Evolutionary conservation across 2,888 invertebrate species (phyloP).

Genomic region (Julus scandinavius): DNA sequence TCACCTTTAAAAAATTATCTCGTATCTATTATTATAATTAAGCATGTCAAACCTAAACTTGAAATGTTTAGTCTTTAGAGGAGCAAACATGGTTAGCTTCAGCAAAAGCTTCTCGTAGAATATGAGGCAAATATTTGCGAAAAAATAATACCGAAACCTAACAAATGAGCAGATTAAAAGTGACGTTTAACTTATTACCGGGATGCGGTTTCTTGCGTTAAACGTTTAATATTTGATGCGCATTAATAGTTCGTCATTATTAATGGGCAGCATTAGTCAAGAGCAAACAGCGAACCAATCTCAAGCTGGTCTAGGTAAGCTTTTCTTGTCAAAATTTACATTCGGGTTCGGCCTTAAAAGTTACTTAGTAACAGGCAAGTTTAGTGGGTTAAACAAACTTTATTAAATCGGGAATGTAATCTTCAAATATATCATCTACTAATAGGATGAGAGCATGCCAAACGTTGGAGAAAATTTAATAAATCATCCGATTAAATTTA

Average conservation of each 20-base stretch:
- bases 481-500: neutral
- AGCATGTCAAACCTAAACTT: neutral
- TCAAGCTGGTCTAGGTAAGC: neutral
- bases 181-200: constrained; percentile 44
- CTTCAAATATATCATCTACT: neutral
- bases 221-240: constrained; percentile 34
- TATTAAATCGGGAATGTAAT: constrained; percentile 25
- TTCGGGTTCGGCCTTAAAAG: neutral
- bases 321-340: neutral
- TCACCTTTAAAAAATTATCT: neutral
- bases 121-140: constrained; percentile 43
- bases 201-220: constrained; percentile 36
- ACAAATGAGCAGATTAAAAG: constrained; percentile 44
- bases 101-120: neutral
- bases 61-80: neutral
- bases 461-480: neutral
- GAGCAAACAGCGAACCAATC: constrained; percentile 7
- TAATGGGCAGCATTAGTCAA: constrained; percentile 47
- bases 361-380: neutral
- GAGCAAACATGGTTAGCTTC: neutral
- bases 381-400: constrained; percentile 40
- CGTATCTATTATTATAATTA: neutral
- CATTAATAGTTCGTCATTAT: constrained; percentile 50
- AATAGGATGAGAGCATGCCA: neutral
- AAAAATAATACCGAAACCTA: constrained; percentile 45